These are phyloP conservation scores for Crenuchus spilurus DNA, from an alignment of 2,797 vertebrate genomes.

Conservation along the genomic window DNA sequence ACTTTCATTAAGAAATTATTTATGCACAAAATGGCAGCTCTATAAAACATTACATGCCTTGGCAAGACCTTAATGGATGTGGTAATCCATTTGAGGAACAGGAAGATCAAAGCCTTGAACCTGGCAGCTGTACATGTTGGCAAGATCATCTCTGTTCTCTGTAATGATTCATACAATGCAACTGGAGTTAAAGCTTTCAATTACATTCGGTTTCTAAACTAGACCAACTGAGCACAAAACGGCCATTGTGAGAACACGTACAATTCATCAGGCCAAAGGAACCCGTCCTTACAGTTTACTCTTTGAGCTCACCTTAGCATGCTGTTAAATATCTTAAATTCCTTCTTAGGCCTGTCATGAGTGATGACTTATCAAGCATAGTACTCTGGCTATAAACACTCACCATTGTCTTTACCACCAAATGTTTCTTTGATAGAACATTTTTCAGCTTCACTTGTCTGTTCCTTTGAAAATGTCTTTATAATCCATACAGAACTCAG, in stretches of 20 bases:
- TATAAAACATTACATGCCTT: slow-evolving; percentile 61
- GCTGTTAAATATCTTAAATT: slow-evolving; percentile 23
- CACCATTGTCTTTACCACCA: no score
- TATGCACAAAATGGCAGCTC: slow-evolving; percentile 62
- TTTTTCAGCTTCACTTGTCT: no score
- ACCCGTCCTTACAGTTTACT: slow-evolving; percentile 49
- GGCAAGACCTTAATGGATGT: slow-evolving; percentile 64
- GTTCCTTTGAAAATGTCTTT: no score
- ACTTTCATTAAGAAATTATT: slow-evolving; percentile 69
- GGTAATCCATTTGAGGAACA: slow-evolving; percentile 60
- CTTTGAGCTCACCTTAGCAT: slow-evolving; percentile 42
- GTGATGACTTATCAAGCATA: no score
- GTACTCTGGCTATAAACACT: no score
- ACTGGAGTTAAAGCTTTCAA: slow-evolving; percentile 38
- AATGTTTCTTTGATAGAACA: no score
- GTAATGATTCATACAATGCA: slow-evolving; percentile 27
- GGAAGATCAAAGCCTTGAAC: slow-evolving; percentile 32
- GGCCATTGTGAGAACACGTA: slow-evolving; percentile 42
- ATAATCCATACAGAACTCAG: no score
- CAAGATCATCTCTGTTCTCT: slow-evolving; percentile 35
- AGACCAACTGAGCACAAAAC: slow-evolving; percentile 49
- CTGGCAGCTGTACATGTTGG: slow-evolving; percentile 40
- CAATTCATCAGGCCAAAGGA: slow-evolving; percentile 36
- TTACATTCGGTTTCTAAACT: slow-evolving; percentile 32
- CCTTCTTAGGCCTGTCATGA: no score